Evolutionary conservation across 2,113 vertebrate species (phyloP), one percentile per base, ranked within the genome.

Genomic region (Thunnus thynnus): DNA sequence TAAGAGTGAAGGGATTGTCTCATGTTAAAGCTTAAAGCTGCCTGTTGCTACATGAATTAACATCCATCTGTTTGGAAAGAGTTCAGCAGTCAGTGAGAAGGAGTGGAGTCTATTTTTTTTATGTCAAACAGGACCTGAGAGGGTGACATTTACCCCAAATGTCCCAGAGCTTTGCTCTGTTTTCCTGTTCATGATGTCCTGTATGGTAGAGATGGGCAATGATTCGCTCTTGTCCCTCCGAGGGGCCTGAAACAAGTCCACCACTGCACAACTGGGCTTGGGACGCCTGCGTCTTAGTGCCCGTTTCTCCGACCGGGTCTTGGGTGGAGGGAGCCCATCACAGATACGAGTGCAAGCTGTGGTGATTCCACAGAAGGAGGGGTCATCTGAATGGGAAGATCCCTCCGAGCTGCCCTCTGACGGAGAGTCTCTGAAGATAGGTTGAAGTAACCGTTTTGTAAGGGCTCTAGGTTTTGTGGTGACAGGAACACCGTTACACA

Each of bases 311-410:
- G 96, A 96, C 72, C 95, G 96, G 91, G 93, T 94, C 93, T 95
- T 96, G 71, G 96, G 94, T 75, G 95, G 95, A 13, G 94, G 88
- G 76, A 97, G 95, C 58, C 95, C 94, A 0, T 98, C 97, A 87
- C 97, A 98, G 92, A 99, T 93, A 62, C 95, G 95, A 0, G 94
- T 93, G 88, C 98, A 99, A 0, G 89, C 82, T 13, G 96, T 92
- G 72, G 96, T 94, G 90, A 99, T 96, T 91, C 98, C 98, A 58
- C 98, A 99, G 81, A 99, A 99, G 54, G 97, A 98, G 52, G 97
- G 96, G 85, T 99, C 98, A 18, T 99, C 98, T 0, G 98, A 99
- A 66, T 98, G 97, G 0, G 97, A 99, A 0, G 98, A 99, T 0
- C 95, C 97, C 88, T 99, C 97, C 0, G 98, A 99, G 91, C 97